Percentiles rank a stretch among this genome's conserved stretches.
These are phyloP conservation scores for Mastacembelus armatus DNA, from an alignment of 2,797 vertebrate genomes.

Conservation along the genomic window DNA sequence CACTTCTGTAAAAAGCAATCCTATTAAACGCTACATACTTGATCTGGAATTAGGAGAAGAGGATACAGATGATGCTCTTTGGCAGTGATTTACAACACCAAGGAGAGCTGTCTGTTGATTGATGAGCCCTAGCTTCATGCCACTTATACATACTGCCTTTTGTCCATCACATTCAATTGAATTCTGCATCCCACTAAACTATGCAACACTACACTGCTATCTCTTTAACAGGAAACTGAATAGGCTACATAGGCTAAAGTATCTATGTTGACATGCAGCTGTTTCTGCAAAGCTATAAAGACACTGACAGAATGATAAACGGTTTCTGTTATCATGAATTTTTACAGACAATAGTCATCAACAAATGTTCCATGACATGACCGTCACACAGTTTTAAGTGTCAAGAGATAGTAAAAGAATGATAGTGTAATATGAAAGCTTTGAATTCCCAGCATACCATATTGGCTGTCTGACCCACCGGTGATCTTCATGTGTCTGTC, in stretches of 20 bases:
- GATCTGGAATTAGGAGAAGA: conserved; percentile 37
- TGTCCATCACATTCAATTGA: conserved; percentile 46
- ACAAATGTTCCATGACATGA: conserved; percentile 18
- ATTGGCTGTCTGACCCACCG: conserved; percentile 26
- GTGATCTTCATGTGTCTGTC: conserved; percentile 22
- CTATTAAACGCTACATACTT: neutral
- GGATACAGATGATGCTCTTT: conserved; percentile 52
- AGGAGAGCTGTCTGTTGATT: conserved; percentile 57
- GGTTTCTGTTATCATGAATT: conserved; percentile 22
- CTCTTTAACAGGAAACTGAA: conserved; percentile 21
- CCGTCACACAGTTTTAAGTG: conserved; percentile 14
- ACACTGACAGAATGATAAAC: conserved; percentile 8
- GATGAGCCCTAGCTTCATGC: conserved; percentile 49
- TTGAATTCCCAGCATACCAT: conserved; percentile 29
- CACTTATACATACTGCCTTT: conserved; percentile 44
- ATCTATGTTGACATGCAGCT: conserved; percentile 32
- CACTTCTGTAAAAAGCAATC: conserved; percentile 48
- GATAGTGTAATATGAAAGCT: conserved; percentile 1
- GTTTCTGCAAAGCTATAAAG: conserved; percentile 16
- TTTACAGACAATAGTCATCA: conserved; percentile 18
- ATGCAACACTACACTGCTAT: conserved; percentile 12
- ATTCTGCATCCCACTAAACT: conserved; percentile 25
- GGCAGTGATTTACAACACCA: conserved; percentile 49
- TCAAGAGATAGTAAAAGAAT: conserved; percentile 29
- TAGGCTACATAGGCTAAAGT: conserved; percentile 14